Evolutionary conservation across 2,888 invertebrate species (phyloP), one percentile per base, ranked within the genome.

Genomic region (Tigriopus californicus): DNA sequence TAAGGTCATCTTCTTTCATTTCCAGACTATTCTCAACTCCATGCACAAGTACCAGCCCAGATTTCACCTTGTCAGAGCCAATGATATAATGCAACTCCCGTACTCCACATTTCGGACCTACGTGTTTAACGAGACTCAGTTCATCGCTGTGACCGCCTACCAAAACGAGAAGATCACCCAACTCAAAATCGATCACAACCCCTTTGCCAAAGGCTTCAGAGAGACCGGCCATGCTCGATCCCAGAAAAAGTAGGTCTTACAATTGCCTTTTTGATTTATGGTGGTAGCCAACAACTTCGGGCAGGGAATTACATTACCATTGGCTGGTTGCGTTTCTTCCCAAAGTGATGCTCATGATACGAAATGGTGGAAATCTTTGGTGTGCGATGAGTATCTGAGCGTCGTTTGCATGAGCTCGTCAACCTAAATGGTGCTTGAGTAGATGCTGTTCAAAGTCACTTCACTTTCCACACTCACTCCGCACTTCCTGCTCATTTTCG

Each of bases 41-140:
- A 98, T 98, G 97, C 97, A 98, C 83, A 98, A 98, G 77, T 98
- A 98, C 80, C 97, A 98, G 78, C 97, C 98, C 65, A 80, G 97
- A 76, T 94, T 98, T 78, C 97, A 98, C 76, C 81, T 98, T 74
- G 97, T 97, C 68, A 79, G 95, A 68, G 94, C 95, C 70, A 94
- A 94, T 76, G 95, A 98, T 75, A 90, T 95, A 73, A 79, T 91
- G 67, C 92, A 94, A 77, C 80, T 97, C 71, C 94, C 94, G 62
- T 95, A 92, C 77, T 91, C 91, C 70, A 90, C 92, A 71, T 95
- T 95, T 80, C 77, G 90, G 73, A 90, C 90, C 67, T 91, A 90
- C 75, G 90, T 91, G 68, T 91, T 91, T 79, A 90, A 90, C 74
- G 91, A 91, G 75, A 91, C 90, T 61, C 91, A 92, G 75, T 98